A percentile compares a stretch with the other conserved stretches of the same genome.
These are phyloP conservation scores for Elaphurus davidianus DNA, from an alignment of 2,113 vertebrate species.

Conservation along the genomic window DNA sequence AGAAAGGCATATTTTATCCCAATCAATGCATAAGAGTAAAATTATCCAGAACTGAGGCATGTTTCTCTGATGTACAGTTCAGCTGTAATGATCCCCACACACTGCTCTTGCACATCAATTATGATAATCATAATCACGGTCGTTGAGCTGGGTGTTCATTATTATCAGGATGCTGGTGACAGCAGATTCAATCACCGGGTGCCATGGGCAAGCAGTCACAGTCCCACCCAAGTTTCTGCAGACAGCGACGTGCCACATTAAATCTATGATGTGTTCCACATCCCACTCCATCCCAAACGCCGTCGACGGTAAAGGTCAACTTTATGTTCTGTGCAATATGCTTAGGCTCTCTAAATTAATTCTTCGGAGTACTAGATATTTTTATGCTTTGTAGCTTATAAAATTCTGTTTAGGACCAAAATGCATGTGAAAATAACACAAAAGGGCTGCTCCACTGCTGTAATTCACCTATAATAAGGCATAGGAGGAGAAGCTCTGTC, in stretches of 20 bases:
- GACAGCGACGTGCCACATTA: conserved; percentile 87
- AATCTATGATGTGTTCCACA: conserved; percentile 85
- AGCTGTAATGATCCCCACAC: conserved; percentile 86
- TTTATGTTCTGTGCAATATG: conserved; percentile 90
- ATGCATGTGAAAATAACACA: conserved; percentile 73
- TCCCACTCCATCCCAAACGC: conserved; percentile 86
- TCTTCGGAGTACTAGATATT: conserved; percentile 79
- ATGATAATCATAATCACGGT: conserved; percentile 91
- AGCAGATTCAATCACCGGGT: conserved; percentile 88
- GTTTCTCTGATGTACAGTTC: conserved; percentile 83
- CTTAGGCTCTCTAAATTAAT: conserved; percentile 87
- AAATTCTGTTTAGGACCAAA: conserved; percentile 79
- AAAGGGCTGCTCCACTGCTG: conserved; percentile 40
- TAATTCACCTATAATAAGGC: conserved; percentile 77
- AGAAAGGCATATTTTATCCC: conserved; percentile 83
- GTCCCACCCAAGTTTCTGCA: conserved; percentile 87
- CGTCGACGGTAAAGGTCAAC: conserved; percentile 86
- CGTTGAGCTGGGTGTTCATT: conserved; percentile 91
- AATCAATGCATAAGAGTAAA: conserved; percentile 83
- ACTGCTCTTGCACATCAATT: conserved; percentile 89
- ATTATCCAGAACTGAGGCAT: conserved; percentile 82
- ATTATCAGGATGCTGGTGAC: conserved; percentile 88
- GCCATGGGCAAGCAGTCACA: conserved; percentile 81
- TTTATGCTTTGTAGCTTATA: conserved; percentile 82
- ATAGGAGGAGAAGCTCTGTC: conserved; percentile 45